These are phyloP conservation scores for Holothuria leucospilota DNA, from an alignment of 53 echinoderm and acorn worm genomes.

Conservation along the genomic window DNA sequence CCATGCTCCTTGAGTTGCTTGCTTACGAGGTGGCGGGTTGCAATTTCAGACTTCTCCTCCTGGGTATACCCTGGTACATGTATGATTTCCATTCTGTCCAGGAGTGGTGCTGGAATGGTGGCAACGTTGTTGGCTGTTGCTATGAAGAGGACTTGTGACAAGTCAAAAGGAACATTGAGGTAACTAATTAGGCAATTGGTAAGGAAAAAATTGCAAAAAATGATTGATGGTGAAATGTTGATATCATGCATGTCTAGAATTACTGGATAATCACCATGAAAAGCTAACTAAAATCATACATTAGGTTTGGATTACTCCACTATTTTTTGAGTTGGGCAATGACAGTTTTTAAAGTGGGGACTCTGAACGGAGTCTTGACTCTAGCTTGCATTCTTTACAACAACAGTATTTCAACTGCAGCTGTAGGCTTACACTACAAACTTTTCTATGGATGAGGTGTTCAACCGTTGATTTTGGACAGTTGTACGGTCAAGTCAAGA, in stretches of 20 bases:
- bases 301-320: too few relatives aligned
- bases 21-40: constrained; percentile 79
- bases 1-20: constrained; percentile 98
- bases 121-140: constrained; percentile 93
- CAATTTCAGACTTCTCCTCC: constrained; percentile 95
- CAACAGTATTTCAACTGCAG: too few relatives aligned
- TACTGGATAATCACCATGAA: neutral
- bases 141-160: constrained; percentile 98
- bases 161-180: constrained; percentile 98
- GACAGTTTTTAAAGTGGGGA: too few relatives aligned
- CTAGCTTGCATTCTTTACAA: too few relatives aligned
- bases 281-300: neutral
- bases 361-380: too few relatives aligned
- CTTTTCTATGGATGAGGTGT: too few relatives aligned
- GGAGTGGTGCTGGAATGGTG: constrained; percentile 85
- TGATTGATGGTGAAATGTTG: neutral
- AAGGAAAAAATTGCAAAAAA: neutral
- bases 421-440: too few relatives aligned
- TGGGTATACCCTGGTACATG: constrained; percentile 96
- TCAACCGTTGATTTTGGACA: too few relatives aligned
- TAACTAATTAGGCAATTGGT: constrained; percentile 67
- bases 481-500: too few relatives aligned
- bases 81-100: constrained; percentile 96
- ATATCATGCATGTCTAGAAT: neutral
- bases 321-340: too few relatives aligned